Percentiles rank a stretch among this genome's conserved stretches.
phyloP scores from a whole-genome alignment of 2,113 vertebrate genomes.

The Tachycineta bicolor region DNA sequence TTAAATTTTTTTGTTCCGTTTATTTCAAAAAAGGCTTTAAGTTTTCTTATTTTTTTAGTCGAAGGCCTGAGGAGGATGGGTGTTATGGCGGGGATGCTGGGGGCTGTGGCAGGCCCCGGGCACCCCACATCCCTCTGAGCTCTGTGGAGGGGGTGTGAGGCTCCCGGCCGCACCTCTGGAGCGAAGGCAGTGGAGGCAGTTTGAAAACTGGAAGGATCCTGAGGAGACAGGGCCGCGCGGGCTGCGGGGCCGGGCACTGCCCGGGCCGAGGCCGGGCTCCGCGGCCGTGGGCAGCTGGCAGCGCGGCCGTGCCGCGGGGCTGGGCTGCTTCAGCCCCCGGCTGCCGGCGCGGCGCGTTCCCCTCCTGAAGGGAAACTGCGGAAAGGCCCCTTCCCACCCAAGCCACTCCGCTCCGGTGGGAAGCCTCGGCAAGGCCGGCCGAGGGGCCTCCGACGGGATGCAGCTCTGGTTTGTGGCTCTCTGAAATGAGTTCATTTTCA shows the following conservation, averaged over 20 bases:
- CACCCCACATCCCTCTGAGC: rapidly evolving
- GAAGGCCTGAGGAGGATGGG: background rate
- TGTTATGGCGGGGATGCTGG: rapidly evolving
- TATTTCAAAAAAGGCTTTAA: background rate
- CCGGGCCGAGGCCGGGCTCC: no score
- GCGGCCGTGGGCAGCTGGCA: no score
- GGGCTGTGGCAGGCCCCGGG: background rate
- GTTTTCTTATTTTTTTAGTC: background rate
- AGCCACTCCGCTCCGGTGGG: background rate
- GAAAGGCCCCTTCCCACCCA: background rate
- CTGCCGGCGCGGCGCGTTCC: rapidly evolving
- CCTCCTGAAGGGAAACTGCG: rapidly evolving
- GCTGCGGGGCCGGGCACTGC: no score
- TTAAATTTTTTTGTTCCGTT: rapidly evolving
- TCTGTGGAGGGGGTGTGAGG: rapidly evolving
- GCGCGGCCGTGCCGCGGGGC: background rate
- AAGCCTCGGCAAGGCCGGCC: rapidly evolving
- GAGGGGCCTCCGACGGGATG: rapidly evolving
- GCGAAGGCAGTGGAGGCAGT: background rate
- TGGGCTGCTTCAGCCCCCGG: rapidly evolving
- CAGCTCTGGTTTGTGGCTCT: background rate
- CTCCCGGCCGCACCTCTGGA: background rate
- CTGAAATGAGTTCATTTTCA: rapidly evolving
- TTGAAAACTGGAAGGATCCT: background rate
- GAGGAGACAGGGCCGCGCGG: background rate